Evolutionary conservation across 2,113 vertebrate species (phyloP).

Genomic region (Acrocephalus arundinaceus): DNA sequence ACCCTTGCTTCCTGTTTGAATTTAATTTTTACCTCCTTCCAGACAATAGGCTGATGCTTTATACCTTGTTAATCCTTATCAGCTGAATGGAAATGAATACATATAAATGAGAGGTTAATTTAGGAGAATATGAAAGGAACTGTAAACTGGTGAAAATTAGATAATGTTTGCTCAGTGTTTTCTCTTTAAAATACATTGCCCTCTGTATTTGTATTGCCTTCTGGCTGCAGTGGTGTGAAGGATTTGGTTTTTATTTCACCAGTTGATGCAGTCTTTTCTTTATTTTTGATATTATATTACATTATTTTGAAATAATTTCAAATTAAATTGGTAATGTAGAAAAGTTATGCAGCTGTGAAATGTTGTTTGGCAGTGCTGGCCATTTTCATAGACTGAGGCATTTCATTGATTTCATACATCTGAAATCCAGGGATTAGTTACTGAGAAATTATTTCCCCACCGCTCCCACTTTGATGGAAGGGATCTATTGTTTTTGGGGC

Average conservation of each 20-base stretch:
- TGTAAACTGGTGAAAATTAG: not conserved
- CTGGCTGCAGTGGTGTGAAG: not conserved
- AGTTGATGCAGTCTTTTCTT: not conserved
- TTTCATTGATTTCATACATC: conserved; percentile 41
- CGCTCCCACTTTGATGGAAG: conserved; percentile 38
- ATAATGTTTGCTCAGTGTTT: not conserved
- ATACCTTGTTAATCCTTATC: not conserved
- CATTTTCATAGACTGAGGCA: not conserved
- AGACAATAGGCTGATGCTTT: not conserved
- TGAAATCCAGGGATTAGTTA: conserved; percentile 60
- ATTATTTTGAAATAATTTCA: not conserved
- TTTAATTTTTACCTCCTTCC: not conserved
- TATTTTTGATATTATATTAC: not conserved
- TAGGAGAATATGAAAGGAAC: not conserved
- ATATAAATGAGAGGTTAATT: not conserved
- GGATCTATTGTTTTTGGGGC: conserved; percentile 32
- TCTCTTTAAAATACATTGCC: not conserved
- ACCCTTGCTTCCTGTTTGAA: not conserved
- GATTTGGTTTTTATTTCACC: not conserved
- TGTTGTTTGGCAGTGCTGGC: not conserved
- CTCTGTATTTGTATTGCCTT: not conserved
- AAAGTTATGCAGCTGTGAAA: not conserved
- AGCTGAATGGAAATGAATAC: not conserved
- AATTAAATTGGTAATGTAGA: not conserved
- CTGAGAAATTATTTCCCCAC: conserved; percentile 41